Evolutionary conservation across 2,888 invertebrate species (phyloP), one percentile per base, ranked within the genome.

Genomic region (Choreutis nemorana): DNA sequence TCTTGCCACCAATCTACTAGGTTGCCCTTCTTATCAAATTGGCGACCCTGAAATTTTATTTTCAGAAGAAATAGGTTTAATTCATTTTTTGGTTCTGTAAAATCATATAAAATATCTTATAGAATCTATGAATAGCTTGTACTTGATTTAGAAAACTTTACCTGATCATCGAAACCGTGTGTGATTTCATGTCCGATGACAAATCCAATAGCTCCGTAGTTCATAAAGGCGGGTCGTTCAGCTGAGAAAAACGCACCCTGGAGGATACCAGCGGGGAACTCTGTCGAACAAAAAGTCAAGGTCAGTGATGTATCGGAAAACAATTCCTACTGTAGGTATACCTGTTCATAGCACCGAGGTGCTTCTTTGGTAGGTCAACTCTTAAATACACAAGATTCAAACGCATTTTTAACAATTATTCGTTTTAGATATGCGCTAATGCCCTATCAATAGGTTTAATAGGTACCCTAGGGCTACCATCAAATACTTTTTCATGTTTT

Each of bases 151-250:
- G 14, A 14, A 10, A 23, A 14, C 26, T 37, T 35, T 58, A 81
- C 83, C 72, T 90, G 89, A 54, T 91, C 90, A 54, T 92, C 92
- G 49, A 93, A 94, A 6, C 92, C 92, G 54, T 94, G 94, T 0
- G 93, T 94, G 29, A 95, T 93, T 77, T 94, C 94, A 55, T 94
- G 94, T 0, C 94, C 94, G 49, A 94, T 94, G 2, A 94, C 91
- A 50, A 90, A 92, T 2, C 94, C 94, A 38, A 95, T 94, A 2
- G 91, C 91, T 11, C 93, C 94, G 46, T 91, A 94, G 63, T 94
- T 94, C 90, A 94, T 90, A 61, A 94, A 96, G 41, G 87, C 87
- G 0, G 95, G 95, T 12, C 95, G 86, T 26, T 90, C 87, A 29
- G 91, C 90, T 31, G 87, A 89, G 77, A 94, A 96, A 83, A 95